phyloP scores from a whole-genome alignment of 1,140 invertebrate species.

The Dendroctonus ponderosae region DNA sequence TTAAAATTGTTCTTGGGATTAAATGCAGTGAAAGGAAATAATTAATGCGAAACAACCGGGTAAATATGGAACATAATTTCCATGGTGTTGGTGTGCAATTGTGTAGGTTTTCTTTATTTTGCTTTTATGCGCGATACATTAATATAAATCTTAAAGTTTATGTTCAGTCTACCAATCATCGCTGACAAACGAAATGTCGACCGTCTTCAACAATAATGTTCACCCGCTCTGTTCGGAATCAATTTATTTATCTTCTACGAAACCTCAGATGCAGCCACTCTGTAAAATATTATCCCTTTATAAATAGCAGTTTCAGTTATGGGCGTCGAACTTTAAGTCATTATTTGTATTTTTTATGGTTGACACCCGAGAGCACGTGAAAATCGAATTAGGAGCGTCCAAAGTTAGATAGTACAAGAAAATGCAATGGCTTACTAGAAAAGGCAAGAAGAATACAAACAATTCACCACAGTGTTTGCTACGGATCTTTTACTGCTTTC shows the following conservation, averaged over 20 bases:
- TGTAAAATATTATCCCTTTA: conserved; percentile 30
- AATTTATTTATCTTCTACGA: conserved; percentile 32
- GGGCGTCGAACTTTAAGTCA: conserved; percentile 11
- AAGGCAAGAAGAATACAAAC: too few relatives aligned
- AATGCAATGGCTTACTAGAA: too few relatives aligned
- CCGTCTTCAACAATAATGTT: conserved; percentile 40
- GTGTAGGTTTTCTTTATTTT: conserved; percentile 35
- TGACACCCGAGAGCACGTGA: background rate
- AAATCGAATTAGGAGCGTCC: too few relatives aligned
- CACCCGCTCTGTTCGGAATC: conserved; percentile 28
- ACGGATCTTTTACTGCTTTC: too few relatives aligned
- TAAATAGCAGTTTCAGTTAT: conserved; percentile 20
- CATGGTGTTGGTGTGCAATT: conserved; percentile 29
- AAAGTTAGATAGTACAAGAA: too few relatives aligned
- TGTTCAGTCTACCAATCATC: conserved; percentile 37
- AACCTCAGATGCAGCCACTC: conserved; percentile 23
- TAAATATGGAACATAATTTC: conserved; percentile 22
- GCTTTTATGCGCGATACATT: conserved; percentile 28
- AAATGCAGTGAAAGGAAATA: background rate
- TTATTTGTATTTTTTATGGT: background rate
- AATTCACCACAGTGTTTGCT: too few relatives aligned
- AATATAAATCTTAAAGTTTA: conserved; percentile 41
- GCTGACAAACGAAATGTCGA: conserved; percentile 41
- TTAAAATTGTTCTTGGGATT: background rate
- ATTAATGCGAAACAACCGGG: background rate